These are phyloP conservation scores for Siniperca undulata DNA, from an alignment of 2,797 vertebrate species.

Conservation along the genomic window DNA sequence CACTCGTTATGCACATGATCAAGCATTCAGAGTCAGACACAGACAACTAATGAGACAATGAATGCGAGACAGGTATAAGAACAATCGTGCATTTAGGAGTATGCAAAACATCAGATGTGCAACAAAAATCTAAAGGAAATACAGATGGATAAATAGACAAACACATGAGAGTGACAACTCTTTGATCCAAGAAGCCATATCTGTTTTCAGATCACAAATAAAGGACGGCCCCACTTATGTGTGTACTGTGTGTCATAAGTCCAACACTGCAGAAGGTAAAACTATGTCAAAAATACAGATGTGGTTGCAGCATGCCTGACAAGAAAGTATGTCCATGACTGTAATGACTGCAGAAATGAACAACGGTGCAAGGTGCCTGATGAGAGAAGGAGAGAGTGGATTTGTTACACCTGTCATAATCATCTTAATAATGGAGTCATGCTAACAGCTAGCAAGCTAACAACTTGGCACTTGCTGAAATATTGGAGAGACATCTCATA, in stretches of 20 bases:
- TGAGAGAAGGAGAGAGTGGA: slow-evolving; percentile 21
- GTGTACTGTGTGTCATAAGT: too few relatives aligned
- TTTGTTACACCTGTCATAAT: slow-evolving; percentile 9
- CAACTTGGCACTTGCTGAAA: not conserved
- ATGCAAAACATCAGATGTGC: not conserved
- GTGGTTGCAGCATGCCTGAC: too few relatives aligned
- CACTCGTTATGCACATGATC: not conserved
- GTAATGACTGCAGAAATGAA: too few relatives aligned
- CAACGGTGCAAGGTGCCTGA: not conserved
- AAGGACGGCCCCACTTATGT: too few relatives aligned
- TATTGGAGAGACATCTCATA: not conserved
- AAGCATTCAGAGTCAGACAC: not conserved
- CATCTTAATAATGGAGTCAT: not conserved
- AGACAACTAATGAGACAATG: not conserved
- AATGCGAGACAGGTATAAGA: not conserved
- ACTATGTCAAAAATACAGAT: too few relatives aligned
- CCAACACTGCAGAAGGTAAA: too few relatives aligned
- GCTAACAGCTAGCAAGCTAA: not conserved
- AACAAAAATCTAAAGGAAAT: too few relatives aligned
- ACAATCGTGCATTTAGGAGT: not conserved
- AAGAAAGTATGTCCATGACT: too few relatives aligned
- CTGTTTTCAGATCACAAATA: too few relatives aligned
- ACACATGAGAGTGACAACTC: too few relatives aligned
- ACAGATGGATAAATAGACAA: too few relatives aligned
- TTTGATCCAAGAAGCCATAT: too few relatives aligned